A percentile compares a stretch with the other conserved stretches of the same genome.
Evolutionary conservation across 2,888 invertebrate genomes (phyloP).

Genomic region (Belgica antarctica): DNA sequence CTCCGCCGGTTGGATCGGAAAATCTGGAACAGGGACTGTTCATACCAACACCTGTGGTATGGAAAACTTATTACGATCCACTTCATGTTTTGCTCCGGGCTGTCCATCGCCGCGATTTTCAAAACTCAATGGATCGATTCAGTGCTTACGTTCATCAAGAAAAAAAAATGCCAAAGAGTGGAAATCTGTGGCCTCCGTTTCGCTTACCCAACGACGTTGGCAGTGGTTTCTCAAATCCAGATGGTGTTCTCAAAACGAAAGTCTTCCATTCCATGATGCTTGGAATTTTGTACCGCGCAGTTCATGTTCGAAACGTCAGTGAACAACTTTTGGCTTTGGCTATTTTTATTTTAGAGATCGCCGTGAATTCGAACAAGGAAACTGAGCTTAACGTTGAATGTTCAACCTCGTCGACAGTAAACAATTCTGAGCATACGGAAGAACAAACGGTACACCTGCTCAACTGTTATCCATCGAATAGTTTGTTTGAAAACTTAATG

Average conservation of each 20-base stretch:
- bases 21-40: slow-evolving; percentile 90
- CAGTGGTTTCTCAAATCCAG: slow-evolving; percentile 67
- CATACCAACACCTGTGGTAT: slow-evolving; percentile 79
- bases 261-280: slow-evolving; percentile 61
- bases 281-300: slow-evolving; percentile 79
- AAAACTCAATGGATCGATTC: slow-evolving; percentile 90
- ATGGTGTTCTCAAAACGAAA: slow-evolving; percentile 53
- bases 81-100: slow-evolving; percentile 87
- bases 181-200: slow-evolving; percentile 79
- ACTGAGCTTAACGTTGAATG: background rate
- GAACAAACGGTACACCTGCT: slow-evolving; percentile 53
- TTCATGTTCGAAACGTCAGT: slow-evolving; percentile 69
- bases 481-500: slow-evolving; percentile 72
- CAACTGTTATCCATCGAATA: slow-evolving; percentile 71
- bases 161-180: slow-evolving; percentile 60
- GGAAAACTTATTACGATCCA: slow-evolving; percentile 92
- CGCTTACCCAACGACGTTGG: slow-evolving; percentile 66
- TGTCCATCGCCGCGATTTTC: slow-evolving; percentile 89
- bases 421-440: slow-evolving; percentile 44
- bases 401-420: background rate
- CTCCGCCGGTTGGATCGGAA: slow-evolving; percentile 68
- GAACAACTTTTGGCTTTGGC: slow-evolving; percentile 87
- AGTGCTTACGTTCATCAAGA: slow-evolving; percentile 70
- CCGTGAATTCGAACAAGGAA: slow-evolving; percentile 56
- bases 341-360: slow-evolving; percentile 82